phyloP scores from a whole-genome alignment of 2,888 invertebrate species.

The Sinopyrophorus schimmeli region DNA sequence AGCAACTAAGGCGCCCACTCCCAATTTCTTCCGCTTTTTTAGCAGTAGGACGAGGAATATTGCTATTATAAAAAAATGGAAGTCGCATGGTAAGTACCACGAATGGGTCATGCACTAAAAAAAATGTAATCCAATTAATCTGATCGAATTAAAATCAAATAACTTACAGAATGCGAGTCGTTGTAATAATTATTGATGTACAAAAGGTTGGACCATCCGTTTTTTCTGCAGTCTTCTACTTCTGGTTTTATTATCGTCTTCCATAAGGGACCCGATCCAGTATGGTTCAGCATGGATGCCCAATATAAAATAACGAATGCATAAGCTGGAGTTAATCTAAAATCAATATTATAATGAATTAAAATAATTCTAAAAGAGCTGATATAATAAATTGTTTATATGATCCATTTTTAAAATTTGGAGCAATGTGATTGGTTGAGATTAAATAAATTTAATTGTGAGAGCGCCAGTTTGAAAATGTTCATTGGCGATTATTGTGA shows the following conservation, averaged over 20 bases:
- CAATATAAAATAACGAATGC: slow-evolving; percentile 63
- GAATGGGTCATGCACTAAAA: slow-evolving; percentile 68
- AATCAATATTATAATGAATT: slow-evolving; percentile 35
- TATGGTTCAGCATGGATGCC: slow-evolving; percentile 59
- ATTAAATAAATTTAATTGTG: no score
- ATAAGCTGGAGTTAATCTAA: slow-evolving; percentile 61
- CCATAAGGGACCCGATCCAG: slow-evolving; percentile 66
- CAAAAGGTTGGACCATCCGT: slow-evolving; percentile 67
- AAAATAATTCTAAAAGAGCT: no score
- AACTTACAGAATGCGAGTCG: slow-evolving; percentile 62
- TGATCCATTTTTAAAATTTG: no score
- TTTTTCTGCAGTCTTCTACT: slow-evolving; percentile 59
- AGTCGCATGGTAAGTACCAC: slow-evolving; percentile 74
- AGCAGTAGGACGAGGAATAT: slow-evolving; percentile 58
- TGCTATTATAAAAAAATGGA: slow-evolving; percentile 67
- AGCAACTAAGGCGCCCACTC: slow-evolving; percentile 50
- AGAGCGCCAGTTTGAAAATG: no score
- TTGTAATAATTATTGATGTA: slow-evolving; percentile 66
- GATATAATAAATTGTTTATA: background rate
- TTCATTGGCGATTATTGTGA: no score
- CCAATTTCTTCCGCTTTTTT: slow-evolving; percentile 52
- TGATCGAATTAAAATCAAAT: no score
- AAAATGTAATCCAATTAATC: no score
- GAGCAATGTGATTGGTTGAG: no score
- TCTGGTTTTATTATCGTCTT: slow-evolving; percentile 58